Percentiles rank a stretch among this genome's conserved stretches.
phyloP scores from a whole-genome alignment of 2,797 vertebrate species.

The Emydoidea blandingii region DNA sequence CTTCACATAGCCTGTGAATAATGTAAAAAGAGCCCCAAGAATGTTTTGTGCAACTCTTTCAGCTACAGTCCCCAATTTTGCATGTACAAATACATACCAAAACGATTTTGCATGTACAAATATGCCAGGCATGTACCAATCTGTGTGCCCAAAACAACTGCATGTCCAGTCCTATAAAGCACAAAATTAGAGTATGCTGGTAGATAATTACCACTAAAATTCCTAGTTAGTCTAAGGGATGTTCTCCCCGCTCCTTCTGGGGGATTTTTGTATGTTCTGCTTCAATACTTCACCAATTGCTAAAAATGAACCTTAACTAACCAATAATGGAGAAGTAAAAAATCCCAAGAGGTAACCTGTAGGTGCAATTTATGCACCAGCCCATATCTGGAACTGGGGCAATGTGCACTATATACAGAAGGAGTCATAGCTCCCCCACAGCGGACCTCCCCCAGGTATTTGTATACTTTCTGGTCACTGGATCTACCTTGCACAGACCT shows the following conservation, averaged over 20 bases:
- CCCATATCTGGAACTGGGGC: neutral
- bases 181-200: neutral
- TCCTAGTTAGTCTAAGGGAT: fast-evolving
- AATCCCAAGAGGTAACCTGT: neutral
- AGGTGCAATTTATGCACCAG: neutral
- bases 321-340: neutral
- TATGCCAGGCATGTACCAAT: neutral
- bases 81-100: neutral
- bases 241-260: neutral
- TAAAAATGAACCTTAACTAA: neutral
- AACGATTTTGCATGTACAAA: neutral
- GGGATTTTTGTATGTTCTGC: neutral
- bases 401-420: neutral
- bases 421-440: neutral
- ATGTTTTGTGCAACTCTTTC: neutral
- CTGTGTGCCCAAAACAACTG: neutral
- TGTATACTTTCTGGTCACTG: neutral
- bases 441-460: neutral
- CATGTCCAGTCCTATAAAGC: neutral
- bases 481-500: neutral
- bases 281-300: neutral
- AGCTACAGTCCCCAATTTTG: neutral
- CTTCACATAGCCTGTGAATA: neutral
- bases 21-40: neutral
- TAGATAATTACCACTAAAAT: neutral